A percentile compares a stretch with the other conserved stretches of the same genome.
Conservation (phyloP, 2,113 vertebrate species). For the Gallinago media region DNA sequence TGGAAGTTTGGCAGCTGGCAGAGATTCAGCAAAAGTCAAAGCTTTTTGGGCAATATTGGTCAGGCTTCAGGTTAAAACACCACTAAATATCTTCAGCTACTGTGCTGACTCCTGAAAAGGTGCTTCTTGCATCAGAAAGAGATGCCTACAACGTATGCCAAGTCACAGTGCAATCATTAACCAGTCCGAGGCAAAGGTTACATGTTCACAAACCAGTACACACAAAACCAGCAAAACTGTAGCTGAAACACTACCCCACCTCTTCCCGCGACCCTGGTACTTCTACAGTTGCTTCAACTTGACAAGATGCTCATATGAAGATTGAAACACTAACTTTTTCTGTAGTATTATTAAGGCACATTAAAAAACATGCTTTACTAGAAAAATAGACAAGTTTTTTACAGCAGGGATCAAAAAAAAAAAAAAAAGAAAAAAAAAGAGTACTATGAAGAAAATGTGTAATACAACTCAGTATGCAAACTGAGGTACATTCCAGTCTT, state of each 20-base stretch:
- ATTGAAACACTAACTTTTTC: neutral
- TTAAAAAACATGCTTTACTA: neutral
- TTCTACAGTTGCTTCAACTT: neutral
- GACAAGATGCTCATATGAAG: neutral
- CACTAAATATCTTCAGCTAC: neutral
- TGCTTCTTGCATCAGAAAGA: neutral
- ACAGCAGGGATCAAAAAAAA: neutral
- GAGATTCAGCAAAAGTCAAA: neutral
- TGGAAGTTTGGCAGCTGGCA: neutral
- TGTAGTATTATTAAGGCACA: neutral
- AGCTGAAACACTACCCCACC: neutral
- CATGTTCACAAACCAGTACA: neutral
- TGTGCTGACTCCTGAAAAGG: neutral
- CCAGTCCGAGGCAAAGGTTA: conserved; percentile 31
- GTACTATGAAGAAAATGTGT: neutral
- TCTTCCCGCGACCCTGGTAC: neutral
- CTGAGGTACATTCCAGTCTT: neutral
- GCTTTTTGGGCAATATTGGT: neutral
- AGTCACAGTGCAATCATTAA: conserved; percentile 24
- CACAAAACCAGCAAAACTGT: neutral
- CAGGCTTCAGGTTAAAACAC: neutral
- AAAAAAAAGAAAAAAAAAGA: neutral
- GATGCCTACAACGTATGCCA: neutral
- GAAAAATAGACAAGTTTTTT: neutral
- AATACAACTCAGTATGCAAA: neutral